Conservation (phyloP, 2,113 vertebrate genomes). For the Pygoscelis antarcticus region DNA sequence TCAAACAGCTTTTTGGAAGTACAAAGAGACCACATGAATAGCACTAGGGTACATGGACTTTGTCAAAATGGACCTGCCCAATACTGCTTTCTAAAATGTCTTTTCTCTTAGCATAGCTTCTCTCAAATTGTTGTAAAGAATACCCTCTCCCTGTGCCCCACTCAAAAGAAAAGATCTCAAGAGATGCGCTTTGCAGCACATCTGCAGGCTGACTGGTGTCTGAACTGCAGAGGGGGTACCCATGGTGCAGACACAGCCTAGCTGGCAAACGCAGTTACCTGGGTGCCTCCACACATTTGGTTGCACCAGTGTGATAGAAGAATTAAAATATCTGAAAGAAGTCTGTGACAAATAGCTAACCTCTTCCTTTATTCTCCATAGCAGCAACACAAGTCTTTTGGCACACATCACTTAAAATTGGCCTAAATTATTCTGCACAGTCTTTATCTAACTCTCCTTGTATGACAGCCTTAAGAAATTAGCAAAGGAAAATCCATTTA, state of each 20-base stretch:
- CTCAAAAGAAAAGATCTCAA: neutral
- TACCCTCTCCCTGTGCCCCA: neutral
- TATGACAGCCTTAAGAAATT: neutral
- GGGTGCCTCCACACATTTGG: no score
- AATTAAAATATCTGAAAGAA: neutral
- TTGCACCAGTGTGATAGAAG: neutral
- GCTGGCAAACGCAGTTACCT: accelerated
- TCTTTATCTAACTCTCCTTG: neutral
- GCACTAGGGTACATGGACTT: neutral
- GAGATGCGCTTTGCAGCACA: neutral
- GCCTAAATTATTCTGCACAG: neutral
- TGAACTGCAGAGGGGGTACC: neutral
- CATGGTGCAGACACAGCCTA: neutral
- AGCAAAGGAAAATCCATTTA: neutral
- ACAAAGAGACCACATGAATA: neutral
- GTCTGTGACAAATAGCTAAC: neutral
- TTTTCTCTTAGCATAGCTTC: neutral
- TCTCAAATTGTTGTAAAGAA: neutral
- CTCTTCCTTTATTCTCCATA: neutral
- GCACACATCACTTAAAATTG: neutral
- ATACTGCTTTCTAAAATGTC: neutral
- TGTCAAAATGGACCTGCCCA: neutral
- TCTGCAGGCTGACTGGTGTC: neutral
- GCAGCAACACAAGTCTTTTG: neutral
- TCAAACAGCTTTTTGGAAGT: neutral